These are phyloP conservation scores for Asobara japonica DNA, from an alignment of 1,140 invertebrate species.

Conservation along the genomic window DNA sequence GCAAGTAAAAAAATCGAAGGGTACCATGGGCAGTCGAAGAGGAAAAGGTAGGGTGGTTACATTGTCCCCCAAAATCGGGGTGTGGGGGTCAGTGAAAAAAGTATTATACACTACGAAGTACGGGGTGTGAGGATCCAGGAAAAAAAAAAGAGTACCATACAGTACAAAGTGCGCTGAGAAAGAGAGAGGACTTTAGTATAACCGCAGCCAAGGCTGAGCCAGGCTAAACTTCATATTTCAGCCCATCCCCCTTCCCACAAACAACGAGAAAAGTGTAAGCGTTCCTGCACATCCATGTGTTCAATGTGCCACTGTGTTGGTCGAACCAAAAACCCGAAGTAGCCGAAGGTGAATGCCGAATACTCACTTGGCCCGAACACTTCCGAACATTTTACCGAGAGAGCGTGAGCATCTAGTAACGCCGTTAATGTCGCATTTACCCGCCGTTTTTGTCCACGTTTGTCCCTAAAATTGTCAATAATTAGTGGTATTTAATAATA, in stretches of 20 bases:
- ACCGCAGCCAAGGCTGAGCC: constrained; percentile 10
- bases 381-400: constrained; percentile 22
- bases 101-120: background rate
- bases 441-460: constrained; percentile 35
- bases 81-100: background rate
- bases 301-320: background rate
- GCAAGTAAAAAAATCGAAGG: no score
- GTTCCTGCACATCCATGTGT: background rate
- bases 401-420: constrained; percentile 38
- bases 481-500: constrained; percentile 13
- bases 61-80: background rate
- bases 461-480: constrained; percentile 15
- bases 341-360: background rate
- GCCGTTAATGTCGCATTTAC: constrained; percentile 48
- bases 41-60: background rate
- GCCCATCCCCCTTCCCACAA: background rate
- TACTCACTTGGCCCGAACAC: constrained; percentile 37
- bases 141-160: background rate
- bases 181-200: background rate
- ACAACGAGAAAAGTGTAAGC: background rate
- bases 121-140: background rate
- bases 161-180: constrained; percentile 10
- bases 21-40: background rate
- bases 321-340: background rate
- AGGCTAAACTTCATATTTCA: background rate